Conservation (phyloP, 30 jellyfish, hydroid and myxozoan species). For the Aurelia coerulea region DNA sequence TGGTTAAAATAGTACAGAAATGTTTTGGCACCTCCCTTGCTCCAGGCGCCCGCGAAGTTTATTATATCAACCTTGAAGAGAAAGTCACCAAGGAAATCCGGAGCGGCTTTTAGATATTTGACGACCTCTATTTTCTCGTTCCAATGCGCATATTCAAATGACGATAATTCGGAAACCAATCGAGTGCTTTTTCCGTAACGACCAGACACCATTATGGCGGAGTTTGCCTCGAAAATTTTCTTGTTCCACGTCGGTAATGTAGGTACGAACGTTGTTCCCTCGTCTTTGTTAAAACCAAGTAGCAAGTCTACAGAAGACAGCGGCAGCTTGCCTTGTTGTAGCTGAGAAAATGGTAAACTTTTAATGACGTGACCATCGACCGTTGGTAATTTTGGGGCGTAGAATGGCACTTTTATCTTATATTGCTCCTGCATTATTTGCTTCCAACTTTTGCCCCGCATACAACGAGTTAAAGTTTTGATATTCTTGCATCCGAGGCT, state of each 20-base stretch:
- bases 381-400: not conserved
- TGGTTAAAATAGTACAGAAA: conserved; percentile 12
- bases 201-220: too few relatives aligned
- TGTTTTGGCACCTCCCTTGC: conserved; percentile 9
- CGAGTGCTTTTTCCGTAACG: not conserved
- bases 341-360: conserved; percentile 5
- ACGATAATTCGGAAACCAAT: conserved; percentile 2
- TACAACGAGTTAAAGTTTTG: not conserved
- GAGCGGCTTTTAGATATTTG: not conserved
- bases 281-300: conserved; percentile 47
- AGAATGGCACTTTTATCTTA: not conserved
- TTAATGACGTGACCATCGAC: conserved; percentile 23
- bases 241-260: too few relatives aligned
- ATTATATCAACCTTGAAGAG: not conserved
- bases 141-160: conserved; percentile 19
- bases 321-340: conserved; percentile 9
- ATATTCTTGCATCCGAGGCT: conserved; percentile 5
- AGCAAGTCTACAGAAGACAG: conserved; percentile 9
- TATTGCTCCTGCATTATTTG: not conserved
- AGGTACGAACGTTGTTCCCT: conserved; percentile 32
- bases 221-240: too few relatives aligned
- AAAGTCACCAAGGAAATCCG: not conserved
- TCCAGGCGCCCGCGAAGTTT: conserved; percentile 13
- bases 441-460: not conserved
- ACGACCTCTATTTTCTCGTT: not conserved